Conservation (phyloP, 2,797 vertebrate genomes). For the Ptychobarbus kaznakovi region DNA sequence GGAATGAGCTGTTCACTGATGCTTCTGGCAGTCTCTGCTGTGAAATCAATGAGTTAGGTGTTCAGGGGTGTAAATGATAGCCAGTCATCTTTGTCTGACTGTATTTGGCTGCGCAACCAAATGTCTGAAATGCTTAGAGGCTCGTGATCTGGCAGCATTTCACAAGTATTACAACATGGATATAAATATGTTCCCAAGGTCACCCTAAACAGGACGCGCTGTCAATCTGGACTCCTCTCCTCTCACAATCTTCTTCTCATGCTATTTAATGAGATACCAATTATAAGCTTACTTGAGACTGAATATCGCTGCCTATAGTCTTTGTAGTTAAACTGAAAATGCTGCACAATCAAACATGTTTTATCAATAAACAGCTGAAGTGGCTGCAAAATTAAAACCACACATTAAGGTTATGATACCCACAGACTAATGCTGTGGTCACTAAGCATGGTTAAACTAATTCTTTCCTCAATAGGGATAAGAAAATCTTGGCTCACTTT, state of each 20-base stretch:
- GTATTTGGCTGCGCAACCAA: conserved; percentile 36
- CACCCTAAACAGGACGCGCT: conserved; percentile 49
- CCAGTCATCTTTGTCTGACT: conserved; percentile 55
- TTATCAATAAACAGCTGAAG: conserved; percentile 10
- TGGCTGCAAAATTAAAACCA: background rate
- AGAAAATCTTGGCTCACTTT: conserved; percentile 28
- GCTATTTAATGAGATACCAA: background rate
- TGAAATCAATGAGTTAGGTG: conserved; percentile 39
- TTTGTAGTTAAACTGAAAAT: background rate
- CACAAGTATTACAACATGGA: conserved; percentile 22
- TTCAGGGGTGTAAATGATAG: conserved; percentile 59
- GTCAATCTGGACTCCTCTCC: conserved; percentile 24
- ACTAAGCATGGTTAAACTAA: background rate
- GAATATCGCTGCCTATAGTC: background rate
- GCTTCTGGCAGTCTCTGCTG: conserved; percentile 32
- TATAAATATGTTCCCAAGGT: conserved; percentile 48
- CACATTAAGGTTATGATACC: background rate
- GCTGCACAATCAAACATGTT: background rate
- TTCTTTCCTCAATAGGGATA: conserved; percentile 27
- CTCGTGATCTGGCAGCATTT: conserved; percentile 48
- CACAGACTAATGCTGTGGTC: conserved; percentile 14
- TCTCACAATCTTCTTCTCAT: background rate
- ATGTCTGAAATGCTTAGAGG: conserved; percentile 35
- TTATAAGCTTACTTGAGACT: background rate
- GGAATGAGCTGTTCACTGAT: conserved; percentile 34